These are phyloP conservation scores for Stomatorhinus ivindoensis DNA, from an alignment of 2,113 vertebrate genomes.

Conservation along the genomic window DNA sequence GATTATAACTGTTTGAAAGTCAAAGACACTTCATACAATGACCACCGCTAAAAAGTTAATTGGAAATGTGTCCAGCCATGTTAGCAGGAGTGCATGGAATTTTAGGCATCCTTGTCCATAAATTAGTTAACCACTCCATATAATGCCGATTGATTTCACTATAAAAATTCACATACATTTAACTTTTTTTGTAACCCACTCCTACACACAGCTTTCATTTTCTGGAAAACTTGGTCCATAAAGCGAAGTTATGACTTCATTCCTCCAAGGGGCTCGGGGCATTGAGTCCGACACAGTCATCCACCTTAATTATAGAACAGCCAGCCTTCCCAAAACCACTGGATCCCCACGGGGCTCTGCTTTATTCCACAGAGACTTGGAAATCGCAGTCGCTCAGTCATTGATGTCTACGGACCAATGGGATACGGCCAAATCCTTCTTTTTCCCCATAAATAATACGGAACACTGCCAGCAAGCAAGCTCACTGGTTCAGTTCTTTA, in stretches of 20 bases:
- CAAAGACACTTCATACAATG: background rate
- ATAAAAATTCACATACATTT: conserved; percentile 37
- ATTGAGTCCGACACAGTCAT: conserved; percentile 40
- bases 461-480: conserved; percentile 47
- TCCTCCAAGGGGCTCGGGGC: conserved; percentile 33
- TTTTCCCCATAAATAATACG: conserved; percentile 60
- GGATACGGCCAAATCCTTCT: conserved; percentile 46
- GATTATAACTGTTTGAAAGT: background rate
- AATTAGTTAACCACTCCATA: background rate
- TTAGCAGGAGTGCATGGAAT: background rate
- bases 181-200: conserved; percentile 1
- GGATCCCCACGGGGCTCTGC: conserved; percentile 31
- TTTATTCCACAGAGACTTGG: conserved; percentile 15
- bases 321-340: conserved; percentile 35
- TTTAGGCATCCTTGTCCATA: background rate
- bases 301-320: conserved; percentile 43
- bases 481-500: conserved; percentile 39
- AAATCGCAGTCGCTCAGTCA: conserved; percentile 43
- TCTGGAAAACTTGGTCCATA: conserved; percentile 50
- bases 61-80: background rate
- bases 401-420: conserved; percentile 43
- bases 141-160: background rate
- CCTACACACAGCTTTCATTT: conserved; percentile 38
- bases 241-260: conserved; percentile 48
- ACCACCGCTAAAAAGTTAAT: background rate